Base-by-base conservation (phyloP, 2,113 vertebrate genomes). In the Zosterops japonicus region DNA sequence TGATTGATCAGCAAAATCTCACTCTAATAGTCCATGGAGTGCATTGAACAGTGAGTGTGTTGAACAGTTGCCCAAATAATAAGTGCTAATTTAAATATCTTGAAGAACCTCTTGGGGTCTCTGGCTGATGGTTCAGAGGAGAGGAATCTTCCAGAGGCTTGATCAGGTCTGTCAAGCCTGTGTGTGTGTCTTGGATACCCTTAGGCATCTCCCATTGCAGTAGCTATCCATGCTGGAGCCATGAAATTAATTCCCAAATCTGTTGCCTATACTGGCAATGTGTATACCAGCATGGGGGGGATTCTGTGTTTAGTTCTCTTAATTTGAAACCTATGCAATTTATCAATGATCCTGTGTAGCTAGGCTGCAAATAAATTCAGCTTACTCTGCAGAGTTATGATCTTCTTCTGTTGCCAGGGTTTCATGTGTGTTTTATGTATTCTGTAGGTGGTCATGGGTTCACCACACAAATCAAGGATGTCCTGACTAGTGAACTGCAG, bases 161-260 rank as follows among this genome's bases (percentile, higher is more conserved):
- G 16, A 31, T 63, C 11, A 12, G 0, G 0, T 56, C 61, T 72
- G 20, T 77, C 7, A 25, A 55, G 14, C 21, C 14, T 0, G 0
- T 78, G 12, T 11, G 2, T 49, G 42, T 69, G 36, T 47, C 24
- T 49, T 68, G 52, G 33, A 18, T 78, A 17, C 28, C 39, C 25
- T 12, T 23, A 75, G 47, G 70, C 25, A 71, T 42, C 33, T 95
- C 33, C 27, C 22, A 5, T 50, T 53, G 49, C 63, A 36, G 20
- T 15, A 44, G 19, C 14, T 50, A 6, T 61, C 41, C 22, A 3
- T 71, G 31, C 42, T 68, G 53, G 75, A 82, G 28, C 50, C 29
- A 25, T 14, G 31, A 52, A 76, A 56, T 72, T 6, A 60, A 87
- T 42, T 82, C 74, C 46, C 42, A 28, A 11, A 47, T 74, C 56